Evolutionary conservation across 2,797 vertebrate genomes (phyloP).

Genomic region (Alcedo atthis): DNA sequence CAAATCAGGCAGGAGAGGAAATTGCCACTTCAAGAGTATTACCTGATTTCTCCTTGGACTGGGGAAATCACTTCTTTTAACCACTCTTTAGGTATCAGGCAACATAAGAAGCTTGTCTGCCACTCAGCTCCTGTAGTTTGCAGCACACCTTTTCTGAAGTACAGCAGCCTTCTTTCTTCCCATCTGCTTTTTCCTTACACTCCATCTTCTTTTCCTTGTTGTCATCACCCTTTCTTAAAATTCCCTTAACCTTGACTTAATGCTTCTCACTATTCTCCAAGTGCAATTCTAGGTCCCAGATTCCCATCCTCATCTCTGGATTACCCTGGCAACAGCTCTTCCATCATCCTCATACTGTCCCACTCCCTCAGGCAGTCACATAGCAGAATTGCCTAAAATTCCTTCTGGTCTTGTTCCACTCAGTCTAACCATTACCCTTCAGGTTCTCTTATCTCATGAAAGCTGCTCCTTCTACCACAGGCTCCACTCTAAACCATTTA

Average conservation of each 20-base stretch:
- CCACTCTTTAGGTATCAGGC: not conserved
- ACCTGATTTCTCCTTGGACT: not conserved
- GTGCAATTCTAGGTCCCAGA: not conserved
- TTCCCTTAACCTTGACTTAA: slow-evolving; percentile 40
- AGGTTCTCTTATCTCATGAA: not conserved
- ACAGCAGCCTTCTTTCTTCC: too few relatives aligned
- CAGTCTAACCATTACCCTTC: not conserved
- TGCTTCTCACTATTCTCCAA: not conserved
- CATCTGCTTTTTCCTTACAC: not conserved
- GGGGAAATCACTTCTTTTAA: not conserved
- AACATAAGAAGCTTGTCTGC: not conserved
- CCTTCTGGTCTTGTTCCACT: not conserved
- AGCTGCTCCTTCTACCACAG: not conserved
- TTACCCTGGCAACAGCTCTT: slow-evolving; percentile 46
- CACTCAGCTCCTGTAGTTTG: not conserved
- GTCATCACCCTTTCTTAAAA: not conserved
- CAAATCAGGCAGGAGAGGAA: not conserved
- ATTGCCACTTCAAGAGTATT: not conserved
- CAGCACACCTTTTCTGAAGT: not conserved
- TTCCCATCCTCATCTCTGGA: not conserved
- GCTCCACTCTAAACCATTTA: not conserved
- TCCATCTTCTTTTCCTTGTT: not conserved
- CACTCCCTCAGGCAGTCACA: not conserved
- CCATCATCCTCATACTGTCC: not conserved
- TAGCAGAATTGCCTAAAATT: not conserved